phyloP scores from a whole-genome alignment of 2,113 vertebrate species.

The Aphelocoma coerulescens region DNA sequence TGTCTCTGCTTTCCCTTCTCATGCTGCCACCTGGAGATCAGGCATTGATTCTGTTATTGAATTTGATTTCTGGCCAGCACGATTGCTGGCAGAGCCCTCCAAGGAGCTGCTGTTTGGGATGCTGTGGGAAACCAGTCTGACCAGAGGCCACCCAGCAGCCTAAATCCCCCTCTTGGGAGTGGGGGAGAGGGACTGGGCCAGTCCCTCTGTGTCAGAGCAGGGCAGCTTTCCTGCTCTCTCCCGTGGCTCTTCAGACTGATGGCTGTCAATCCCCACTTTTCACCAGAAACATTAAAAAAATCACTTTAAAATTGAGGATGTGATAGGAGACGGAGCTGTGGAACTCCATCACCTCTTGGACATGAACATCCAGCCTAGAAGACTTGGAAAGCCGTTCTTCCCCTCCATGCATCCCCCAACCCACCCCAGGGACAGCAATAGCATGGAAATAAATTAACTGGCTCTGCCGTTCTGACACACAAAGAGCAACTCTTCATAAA shows the following conservation, averaged over 20 bases:
- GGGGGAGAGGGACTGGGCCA: neutral
- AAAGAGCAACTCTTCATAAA: neutral
- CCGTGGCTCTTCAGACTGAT: neutral
- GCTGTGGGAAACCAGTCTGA: neutral
- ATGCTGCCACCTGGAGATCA: neutral
- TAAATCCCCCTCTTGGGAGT: neutral
- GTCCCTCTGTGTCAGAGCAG: neutral
- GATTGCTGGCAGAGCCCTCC: neutral
- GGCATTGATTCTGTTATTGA: fast-evolving
- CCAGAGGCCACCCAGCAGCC: neutral
- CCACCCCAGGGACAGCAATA: neutral
- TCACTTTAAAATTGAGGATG: neutral
- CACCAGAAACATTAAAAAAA: neutral
- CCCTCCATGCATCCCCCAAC: neutral
- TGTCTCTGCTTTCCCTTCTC: neutral
- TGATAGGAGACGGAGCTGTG: neutral
- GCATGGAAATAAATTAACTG: neutral
- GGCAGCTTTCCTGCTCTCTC: neutral
- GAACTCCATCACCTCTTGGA: neutral
- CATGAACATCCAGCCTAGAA: neutral
- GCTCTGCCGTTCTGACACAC: neutral
- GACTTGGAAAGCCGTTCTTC: neutral
- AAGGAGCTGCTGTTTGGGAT: neutral
- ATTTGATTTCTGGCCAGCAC: neutral
- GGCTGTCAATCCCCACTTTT: neutral